Evolutionary conservation across 2,113 vertebrate genomes (phyloP).

Genomic region (Phalacrocorax pelagicus): DNA sequence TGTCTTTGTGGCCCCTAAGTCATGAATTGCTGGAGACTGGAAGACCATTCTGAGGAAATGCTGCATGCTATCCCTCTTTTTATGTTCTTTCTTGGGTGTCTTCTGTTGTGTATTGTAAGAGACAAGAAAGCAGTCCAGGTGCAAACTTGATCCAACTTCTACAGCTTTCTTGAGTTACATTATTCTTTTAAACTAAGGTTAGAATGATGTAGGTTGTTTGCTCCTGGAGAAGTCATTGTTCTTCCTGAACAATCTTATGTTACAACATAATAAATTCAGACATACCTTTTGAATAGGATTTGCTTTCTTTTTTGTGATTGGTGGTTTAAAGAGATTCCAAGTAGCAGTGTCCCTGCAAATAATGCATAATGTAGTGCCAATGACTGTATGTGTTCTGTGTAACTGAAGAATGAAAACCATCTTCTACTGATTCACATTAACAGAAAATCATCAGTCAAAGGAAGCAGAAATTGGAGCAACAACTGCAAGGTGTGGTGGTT

Average conservation of each 20-base stretch:
- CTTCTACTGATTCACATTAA: neutral
- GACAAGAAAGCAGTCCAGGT: neutral
- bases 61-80: neutral
- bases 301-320: neutral
- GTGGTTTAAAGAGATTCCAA: neutral
- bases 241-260: neutral
- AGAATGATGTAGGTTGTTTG: neutral
- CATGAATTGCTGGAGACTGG: neutral
- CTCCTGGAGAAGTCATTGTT: neutral
- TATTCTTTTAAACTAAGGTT: neutral
- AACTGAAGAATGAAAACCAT: neutral
- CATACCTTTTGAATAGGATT: neutral
- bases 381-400: neutral
- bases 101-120: neutral
- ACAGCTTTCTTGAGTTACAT: neutral
- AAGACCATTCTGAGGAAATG: neutral
- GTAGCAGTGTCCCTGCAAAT: neutral
- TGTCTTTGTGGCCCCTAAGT: neutral
- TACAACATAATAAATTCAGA: neutral
- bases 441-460: slow-evolving; percentile 91
- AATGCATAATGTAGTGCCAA: neutral
- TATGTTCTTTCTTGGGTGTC: neutral
- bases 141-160: neutral
- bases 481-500: slow-evolving; percentile 88
- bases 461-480: slow-evolving; percentile 89